A percentile compares a stretch with the other conserved stretches of the same genome.
phyloP scores from a whole-genome alignment of 2,113 vertebrate genomes.

The Oenanthe melanoleuca region DNA sequence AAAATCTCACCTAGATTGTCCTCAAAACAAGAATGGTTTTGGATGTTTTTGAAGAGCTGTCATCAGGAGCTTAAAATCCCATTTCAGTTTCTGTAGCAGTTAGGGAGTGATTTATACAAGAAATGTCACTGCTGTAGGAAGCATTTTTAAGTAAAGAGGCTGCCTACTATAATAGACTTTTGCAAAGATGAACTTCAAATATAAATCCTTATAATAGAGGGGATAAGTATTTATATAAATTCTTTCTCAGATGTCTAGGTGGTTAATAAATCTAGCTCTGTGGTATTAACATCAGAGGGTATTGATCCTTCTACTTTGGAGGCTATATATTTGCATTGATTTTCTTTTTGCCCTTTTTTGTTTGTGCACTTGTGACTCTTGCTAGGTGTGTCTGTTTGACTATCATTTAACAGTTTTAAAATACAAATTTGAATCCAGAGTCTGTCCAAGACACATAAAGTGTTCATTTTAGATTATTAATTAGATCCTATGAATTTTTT shows the following conservation, averaged over 20 bases:
- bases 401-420: background rate
- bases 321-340: background rate
- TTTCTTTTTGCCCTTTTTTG: background rate
- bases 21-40: background rate
- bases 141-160: background rate
- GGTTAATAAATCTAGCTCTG: constrained; percentile 33
- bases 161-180: background rate
- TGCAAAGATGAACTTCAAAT: constrained; percentile 17
- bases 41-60: background rate
- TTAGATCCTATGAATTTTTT: background rate
- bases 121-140: background rate
- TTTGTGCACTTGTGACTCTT: background rate
- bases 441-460: background rate
- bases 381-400: background rate
- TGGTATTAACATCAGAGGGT: background rate
- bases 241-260: background rate
- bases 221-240: constrained; percentile 29
- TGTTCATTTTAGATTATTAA: constrained; percentile 13
- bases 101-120: background rate
- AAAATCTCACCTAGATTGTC: background rate
- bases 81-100: background rate
- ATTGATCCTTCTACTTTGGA: constrained; percentile 3
- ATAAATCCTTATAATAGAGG: constrained; percentile 19
- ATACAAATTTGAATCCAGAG: background rate
- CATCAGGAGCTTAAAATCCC: background rate